phyloP scores from a whole-genome alignment of 2,888 invertebrate species.

The Rotaria macrura region DNA sequence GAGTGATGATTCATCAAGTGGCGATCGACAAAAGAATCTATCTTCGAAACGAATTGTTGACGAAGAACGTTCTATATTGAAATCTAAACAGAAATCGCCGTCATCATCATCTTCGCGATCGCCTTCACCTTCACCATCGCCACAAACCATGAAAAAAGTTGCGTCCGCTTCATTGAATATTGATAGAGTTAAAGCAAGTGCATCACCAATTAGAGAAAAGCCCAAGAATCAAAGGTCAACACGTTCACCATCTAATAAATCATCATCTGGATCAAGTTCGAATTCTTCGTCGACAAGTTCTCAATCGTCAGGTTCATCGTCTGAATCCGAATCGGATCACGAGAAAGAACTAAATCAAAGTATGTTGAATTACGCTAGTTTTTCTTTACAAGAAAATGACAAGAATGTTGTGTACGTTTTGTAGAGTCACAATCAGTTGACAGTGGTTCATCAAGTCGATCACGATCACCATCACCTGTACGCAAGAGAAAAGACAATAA shows the following conservation, averaged over 20 bases:
- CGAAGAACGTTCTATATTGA: neutral
- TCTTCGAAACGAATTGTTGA: neutral
- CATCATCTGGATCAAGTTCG: neutral
- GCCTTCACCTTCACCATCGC: neutral
- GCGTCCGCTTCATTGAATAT: neutral
- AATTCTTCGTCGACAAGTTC: neutral
- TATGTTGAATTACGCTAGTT: neutral
- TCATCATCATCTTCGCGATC: neutral
- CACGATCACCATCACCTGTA: neutral
- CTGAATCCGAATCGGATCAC: neutral
- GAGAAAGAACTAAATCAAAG: neutral
- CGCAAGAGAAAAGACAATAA: neutral
- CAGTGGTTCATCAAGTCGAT: neutral
- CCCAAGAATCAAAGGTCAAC: neutral
- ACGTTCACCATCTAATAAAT: neutral
- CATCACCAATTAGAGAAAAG: neutral
- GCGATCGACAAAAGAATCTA: neutral
- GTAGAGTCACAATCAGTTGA: neutral
- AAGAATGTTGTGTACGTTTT: neutral
- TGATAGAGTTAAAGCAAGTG: neutral
- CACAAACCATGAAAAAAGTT: neutral
- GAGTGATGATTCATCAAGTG: neutral
- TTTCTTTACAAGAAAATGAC: no score
- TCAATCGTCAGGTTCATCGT: neutral
- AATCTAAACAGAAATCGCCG: neutral